Evolutionary conservation across 2,888 invertebrate species (phyloP).

Genomic region (Phengaris arion): DNA sequence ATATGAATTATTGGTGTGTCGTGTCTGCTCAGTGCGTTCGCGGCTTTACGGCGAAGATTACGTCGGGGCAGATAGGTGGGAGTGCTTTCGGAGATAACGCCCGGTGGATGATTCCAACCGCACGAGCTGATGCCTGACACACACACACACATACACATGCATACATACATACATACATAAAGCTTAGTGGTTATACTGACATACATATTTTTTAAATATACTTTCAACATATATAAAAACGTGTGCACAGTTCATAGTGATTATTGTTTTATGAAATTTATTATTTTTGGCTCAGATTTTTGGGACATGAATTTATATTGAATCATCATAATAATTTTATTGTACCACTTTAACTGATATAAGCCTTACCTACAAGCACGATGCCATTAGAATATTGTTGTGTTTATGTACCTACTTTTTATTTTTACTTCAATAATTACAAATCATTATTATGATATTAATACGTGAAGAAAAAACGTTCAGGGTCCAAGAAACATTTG

Average conservation of each 20-base stretch:
- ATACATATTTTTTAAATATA: not conserved
- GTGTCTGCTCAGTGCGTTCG: conserved; percentile 34
- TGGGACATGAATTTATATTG: not conserved
- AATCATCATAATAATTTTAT: not conserved
- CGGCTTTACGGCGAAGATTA: conserved; percentile 51
- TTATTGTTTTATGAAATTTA: not conserved
- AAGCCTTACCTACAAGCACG: too few species aligned
- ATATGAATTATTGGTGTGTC: too few species aligned
- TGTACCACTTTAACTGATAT: not conserved
- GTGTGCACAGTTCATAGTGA: not conserved
- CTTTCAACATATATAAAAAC: not conserved
- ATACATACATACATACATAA: not conserved
- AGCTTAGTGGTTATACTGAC: too few species aligned
- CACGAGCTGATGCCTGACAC: conserved; percentile 37
- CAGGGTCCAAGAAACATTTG: too few species aligned
- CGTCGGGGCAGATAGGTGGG: conserved; percentile 52
- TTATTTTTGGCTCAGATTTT: too few species aligned
- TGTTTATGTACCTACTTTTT: too few species aligned
- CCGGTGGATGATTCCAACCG: conserved; percentile 60
- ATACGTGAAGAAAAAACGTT: too few species aligned
- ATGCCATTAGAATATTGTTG: too few species aligned
- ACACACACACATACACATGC: not conserved
- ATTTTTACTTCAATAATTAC: too few species aligned
- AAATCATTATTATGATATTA: too few species aligned
- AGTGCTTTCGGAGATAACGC: conserved; percentile 63